phyloP scores from a whole-genome alignment of 2,797 vertebrate species.

The Tapera naevia region DNA sequence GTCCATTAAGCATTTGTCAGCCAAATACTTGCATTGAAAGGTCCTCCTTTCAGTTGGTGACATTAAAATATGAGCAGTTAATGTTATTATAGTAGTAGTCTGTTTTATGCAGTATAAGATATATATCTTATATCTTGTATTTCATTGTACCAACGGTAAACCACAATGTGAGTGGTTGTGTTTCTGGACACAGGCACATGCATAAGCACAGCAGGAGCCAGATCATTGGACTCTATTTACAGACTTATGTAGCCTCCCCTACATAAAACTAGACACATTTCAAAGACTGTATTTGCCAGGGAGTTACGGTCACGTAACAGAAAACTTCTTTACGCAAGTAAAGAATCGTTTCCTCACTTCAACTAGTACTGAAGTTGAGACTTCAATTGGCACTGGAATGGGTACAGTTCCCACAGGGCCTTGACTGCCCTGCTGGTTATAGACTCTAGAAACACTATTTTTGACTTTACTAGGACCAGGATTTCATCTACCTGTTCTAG shows the following conservation, averaged over 20 bases:
- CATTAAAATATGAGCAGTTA: background rate
- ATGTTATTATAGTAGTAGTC: background rate
- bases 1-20: background rate
- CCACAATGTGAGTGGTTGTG: background rate
- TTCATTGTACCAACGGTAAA: background rate
- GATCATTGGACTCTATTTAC: background rate
- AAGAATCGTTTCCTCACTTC: background rate
- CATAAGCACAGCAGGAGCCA: background rate
- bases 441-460: background rate
- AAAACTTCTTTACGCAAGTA: background rate
- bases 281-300: background rate
- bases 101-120: background rate
- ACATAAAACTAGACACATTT: background rate
- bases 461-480: background rate
- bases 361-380: background rate
- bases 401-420: background rate
- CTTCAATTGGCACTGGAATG: background rate
- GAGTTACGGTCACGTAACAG: background rate
- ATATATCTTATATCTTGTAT: background rate
- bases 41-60: background rate
- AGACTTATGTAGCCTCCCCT: background rate
- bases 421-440: background rate
- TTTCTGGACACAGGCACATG: background rate
- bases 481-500: background rate
- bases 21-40: background rate